A percentile compares a stretch with the other conserved stretches of the same genome.
These are phyloP conservation scores for Andrena hattorfiana DNA, from an alignment of 2,888 invertebrate species.

Conservation along the genomic window DNA sequence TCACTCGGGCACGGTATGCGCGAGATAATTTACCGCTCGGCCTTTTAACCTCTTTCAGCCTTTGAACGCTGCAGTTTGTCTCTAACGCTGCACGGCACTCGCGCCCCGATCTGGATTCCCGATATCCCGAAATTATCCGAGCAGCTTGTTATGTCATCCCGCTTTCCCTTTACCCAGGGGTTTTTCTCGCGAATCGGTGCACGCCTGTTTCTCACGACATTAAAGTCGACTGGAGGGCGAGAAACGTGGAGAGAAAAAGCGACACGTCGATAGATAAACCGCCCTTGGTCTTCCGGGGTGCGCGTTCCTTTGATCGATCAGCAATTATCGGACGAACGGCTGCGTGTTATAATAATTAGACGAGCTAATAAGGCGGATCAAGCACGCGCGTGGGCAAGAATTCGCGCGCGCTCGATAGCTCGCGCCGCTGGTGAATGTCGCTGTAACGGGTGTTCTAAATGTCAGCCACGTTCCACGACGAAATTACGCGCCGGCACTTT, in stretches of 20 bases:
- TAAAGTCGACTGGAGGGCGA: slow-evolving; percentile 45
- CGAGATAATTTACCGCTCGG: slow-evolving; percentile 56
- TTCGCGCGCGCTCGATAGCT: slow-evolving; percentile 11
- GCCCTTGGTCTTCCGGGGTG: slow-evolving; percentile 14
- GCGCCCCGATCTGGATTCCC: slow-evolving; percentile 34
- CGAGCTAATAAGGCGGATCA: slow-evolving; percentile 65
- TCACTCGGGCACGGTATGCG: slow-evolving; percentile 34
- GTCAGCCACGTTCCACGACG: slow-evolving; percentile 72
- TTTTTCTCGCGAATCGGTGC: slow-evolving; percentile 43
- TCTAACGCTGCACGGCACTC: slow-evolving; percentile 25
- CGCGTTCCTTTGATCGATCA: slow-evolving; percentile 35
- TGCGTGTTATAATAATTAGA: slow-evolving; percentile 68
- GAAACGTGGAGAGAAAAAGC: slow-evolving; percentile 43
- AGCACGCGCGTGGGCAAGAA: slow-evolving; percentile 32
- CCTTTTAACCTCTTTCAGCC: slow-evolving; percentile 48
- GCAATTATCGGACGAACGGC: slow-evolving; percentile 69
- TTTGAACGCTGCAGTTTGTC: slow-evolving; percentile 33
- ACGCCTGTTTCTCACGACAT: slow-evolving; percentile 74
- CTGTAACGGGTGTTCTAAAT: slow-evolving; percentile 75
- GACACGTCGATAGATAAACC: slow-evolving; percentile 61
- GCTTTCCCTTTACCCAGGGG: slow-evolving; percentile 40
- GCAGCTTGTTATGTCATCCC: slow-evolving; percentile 37
- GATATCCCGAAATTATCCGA: slow-evolving; percentile 54
- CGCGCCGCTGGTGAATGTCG: slow-evolving; percentile 68
- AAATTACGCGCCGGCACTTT: slow-evolving; percentile 67